Base-by-base conservation (phyloP, 2,113 vertebrate species). In the Triplophysa siluroides region DNA sequence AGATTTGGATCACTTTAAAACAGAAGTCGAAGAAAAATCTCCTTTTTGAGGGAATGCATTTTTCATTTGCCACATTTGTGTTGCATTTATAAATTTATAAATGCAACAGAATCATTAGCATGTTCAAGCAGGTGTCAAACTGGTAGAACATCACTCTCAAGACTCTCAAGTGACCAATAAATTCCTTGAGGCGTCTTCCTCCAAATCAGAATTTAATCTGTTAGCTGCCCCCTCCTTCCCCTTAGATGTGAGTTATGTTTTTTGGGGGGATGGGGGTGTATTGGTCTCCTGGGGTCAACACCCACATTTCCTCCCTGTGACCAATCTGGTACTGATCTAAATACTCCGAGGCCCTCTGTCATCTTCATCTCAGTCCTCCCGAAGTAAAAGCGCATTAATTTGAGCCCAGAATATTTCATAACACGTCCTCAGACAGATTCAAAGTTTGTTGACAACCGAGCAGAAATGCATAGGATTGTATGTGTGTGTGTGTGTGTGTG, bases 351-450 rank as follows among this genome's bases (percentile, higher is more conserved):
- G 80, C 86, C 88, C 91, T 80, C 83, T 92, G 90, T 94, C 92
- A 93, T 94, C 91, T 88, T 90, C 92, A 90, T 87, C 93, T 92
- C 92, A 89, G 89, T 92, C 88, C 86, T 91, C 86, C 83, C 86
- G 89, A 92, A 90, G 86, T 90, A 91, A 93, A 91, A 93, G 91
- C 91, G 92, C 89, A 94, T 94, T 93, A 90, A 94, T 94, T 92
- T 89, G 78, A 71, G 81, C 89, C 90, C 88, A 90, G 92, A 93
- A 94, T 92, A 92, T 92, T 93, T 93, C 92, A 93, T 90, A 89
- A 90, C 86, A 8, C 61, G n/a, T 71, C 43, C 21, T 56, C 52
- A 16, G 23, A 65, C 78, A 61, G 64, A 69, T 82, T 19, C 43
- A 89, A 82, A 85, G 85, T 93, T 91, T 89, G 90, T 92, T 93